phyloP scores from a whole-genome alignment of 2,113 vertebrate species.

The Mohoua ochrocephala region DNA sequence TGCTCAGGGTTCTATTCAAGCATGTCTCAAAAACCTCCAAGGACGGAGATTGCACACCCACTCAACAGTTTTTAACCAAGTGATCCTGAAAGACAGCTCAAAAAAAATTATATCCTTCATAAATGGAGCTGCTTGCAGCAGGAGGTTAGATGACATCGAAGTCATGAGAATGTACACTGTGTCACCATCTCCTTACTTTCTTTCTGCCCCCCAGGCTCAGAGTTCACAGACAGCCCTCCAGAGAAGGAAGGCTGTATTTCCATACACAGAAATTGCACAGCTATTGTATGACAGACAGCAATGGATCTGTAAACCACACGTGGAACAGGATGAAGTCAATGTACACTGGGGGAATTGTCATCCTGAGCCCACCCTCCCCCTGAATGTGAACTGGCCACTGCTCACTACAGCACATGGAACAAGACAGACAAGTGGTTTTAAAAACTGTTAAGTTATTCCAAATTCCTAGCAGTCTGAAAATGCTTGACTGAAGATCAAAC shows the following conservation, averaged over 20 bases:
- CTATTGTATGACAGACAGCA: not conserved
- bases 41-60: not conserved
- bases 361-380: not conserved
- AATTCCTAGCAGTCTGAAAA: not conserved
- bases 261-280: not conserved
- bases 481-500: not conserved
- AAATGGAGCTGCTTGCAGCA: not conserved
- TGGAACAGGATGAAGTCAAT: not conserved
- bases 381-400: not conserved
- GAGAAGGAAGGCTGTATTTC: not conserved
- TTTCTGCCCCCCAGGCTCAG: not conserved
- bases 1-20: not conserved
- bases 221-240: not conserved
- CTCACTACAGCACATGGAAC: not conserved
- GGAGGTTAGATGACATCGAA: not conserved
- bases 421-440: not conserved
- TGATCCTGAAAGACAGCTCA: not conserved
- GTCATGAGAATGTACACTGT: not conserved
- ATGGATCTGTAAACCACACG: rapidly evolving
- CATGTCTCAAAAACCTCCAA: not conserved
- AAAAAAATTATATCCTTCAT: not conserved
- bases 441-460: not conserved
- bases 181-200: not conserved
- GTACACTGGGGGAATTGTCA: rapidly evolving
- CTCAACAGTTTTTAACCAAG: not conserved